Evolutionary conservation across 2,797 vertebrate species (phyloP).

Genomic region (Pempheris klunzingeri): DNA sequence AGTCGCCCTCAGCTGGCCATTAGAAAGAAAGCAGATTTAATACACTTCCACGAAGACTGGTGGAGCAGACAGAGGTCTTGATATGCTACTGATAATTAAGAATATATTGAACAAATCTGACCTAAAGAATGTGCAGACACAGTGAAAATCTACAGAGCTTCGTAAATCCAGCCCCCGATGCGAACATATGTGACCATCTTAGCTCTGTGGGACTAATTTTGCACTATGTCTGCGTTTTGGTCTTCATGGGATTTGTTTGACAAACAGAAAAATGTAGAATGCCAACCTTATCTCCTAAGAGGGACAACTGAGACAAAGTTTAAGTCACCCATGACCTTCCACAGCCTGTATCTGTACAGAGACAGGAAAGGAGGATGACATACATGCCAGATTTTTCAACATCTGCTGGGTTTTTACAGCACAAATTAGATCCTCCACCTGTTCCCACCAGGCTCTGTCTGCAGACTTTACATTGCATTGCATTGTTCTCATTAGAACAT

Average conservation of each 20-base stretch:
- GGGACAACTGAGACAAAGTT: neutral
- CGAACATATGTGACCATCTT: too few species aligned
- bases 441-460: neutral
- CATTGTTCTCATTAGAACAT: slow-evolving; percentile 13
- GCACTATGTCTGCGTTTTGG: too few species aligned
- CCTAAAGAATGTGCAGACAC: too few species aligned
- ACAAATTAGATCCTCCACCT: slow-evolving; percentile 7
- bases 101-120: too few species aligned
- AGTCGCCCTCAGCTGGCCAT: too few species aligned
- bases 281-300: neutral
- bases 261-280: neutral
- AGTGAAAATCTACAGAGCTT: too few species aligned
- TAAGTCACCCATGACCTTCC: neutral
- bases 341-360: neutral
- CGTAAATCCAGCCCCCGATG: too few species aligned
- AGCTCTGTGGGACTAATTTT: too few species aligned
- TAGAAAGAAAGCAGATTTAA: too few species aligned
- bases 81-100: too few species aligned
- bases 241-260: neutral
- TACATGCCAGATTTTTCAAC: slow-evolving; percentile 5
- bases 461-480: neutral
- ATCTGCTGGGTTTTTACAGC: neutral
- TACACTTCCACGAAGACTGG: too few species aligned
- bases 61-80: too few species aligned
- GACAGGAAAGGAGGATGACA: slow-evolving; percentile 12